Evolutionary conservation across 2,888 invertebrate genomes (phyloP), one percentile per base, ranked within the genome.

Genomic region (Cryptocheilus praepositus): DNA sequence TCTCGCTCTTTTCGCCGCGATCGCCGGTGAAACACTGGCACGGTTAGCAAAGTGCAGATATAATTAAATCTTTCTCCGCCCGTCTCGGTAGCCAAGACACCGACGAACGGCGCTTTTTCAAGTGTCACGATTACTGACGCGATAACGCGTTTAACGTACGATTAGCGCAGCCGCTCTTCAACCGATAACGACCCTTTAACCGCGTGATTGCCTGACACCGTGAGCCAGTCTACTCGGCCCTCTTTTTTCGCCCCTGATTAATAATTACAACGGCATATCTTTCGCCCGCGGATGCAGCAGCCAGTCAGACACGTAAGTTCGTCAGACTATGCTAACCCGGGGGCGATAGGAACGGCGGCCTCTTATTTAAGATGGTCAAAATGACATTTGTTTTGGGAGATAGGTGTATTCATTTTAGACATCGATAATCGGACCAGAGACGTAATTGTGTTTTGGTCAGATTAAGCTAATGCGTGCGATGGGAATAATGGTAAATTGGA

Each of bases 131-230:
- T 75, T 71, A 63, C 46, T 36, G 57, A 18, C 7, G 46, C 51
- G 81, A 82, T 82, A 79, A 79, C 61, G 58, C 61, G 54, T 71
- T 76, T 71, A 53, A 56, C 44, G 44, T 57, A 51, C 25, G 55
- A 67, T 71, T 63, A 55, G 36, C 53, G 25, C 25, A n/a, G 36
- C 7, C 7, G 22, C 46, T 22, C 51, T 52, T 21, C 21, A 5
- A 13, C 55, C 64, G 79, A 77, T 78, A 77, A 77, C 58, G 45
- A 8, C 16, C 19, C 18, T 58, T 71, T 45, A 22, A 52, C 52
- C 36, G 54, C n/a, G 45, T 16, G 60, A 57, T n/a, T 51, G 16
- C 44, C 13, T 8, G 44, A 18, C 18, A 57, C 13, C 45, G 0
- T 44, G 19, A 7, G 15, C 3, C 7, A 21, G 18, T 19, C 5